Evolutionary conservation across 2,888 invertebrate species (phyloP).

Genomic region (Zaprionus lineosus): DNA sequence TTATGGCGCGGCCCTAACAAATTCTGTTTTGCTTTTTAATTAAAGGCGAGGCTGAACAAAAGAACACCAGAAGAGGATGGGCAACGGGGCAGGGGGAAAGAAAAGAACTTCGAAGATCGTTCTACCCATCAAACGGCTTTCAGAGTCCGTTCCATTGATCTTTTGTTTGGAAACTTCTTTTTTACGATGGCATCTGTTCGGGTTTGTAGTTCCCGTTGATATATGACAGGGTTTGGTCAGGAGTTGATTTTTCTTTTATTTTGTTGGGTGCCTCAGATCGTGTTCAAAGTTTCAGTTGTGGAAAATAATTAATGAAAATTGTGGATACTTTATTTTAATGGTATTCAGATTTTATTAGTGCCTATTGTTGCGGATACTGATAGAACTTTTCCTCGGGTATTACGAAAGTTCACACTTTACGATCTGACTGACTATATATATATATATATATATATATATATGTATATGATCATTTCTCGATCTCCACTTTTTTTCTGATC

Average conservation of each 20-base stretch:
- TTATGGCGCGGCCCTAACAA: conserved; percentile 56
- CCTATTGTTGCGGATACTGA: too few species aligned
- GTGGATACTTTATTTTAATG: too few species aligned
- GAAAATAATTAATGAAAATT: too few species aligned
- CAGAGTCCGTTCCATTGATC: conserved; percentile 49
- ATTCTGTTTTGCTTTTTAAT: conserved; percentile 65
- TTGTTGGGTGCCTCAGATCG: conserved; percentile 1
- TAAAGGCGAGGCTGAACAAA: conserved; percentile 52
- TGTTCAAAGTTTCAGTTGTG: conserved; percentile 2
- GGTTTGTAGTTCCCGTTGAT: conserved; percentile 50
- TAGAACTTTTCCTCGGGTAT: too few species aligned
- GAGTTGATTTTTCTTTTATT: conserved; percentile 7
- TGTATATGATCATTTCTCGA: too few species aligned
- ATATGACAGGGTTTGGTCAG: conserved; percentile 48
- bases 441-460: too few species aligned
- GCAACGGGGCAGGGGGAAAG: background rate
- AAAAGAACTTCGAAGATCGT: conserved; percentile 4
- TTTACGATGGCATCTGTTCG: conserved; percentile 51
- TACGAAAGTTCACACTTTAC: too few species aligned
- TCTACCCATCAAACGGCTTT: conserved; percentile 16
- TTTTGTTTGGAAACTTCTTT: conserved; percentile 43
- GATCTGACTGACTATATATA: too few species aligned
- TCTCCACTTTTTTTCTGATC: too few species aligned
- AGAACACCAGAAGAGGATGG: conserved; percentile 12
- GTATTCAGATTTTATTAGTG: too few species aligned